These are phyloP conservation scores for Rhynchophorus ferrugineus DNA, from an alignment of 1,140 invertebrate genomes.

Conservation along the genomic window DNA sequence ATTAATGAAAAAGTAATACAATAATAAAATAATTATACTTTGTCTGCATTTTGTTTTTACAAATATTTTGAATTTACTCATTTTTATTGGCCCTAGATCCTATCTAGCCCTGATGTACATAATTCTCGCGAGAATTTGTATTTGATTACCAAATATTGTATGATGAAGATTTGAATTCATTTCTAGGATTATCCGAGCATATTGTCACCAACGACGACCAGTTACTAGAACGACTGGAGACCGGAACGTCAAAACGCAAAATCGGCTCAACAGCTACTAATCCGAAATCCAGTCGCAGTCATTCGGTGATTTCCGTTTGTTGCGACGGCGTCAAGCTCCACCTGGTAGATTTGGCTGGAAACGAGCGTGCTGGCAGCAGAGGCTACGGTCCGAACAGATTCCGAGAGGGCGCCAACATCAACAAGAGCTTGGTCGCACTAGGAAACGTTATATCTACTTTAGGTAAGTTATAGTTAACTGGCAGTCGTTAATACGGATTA, in stretches of 20 bases:
- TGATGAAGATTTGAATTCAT: too few species aligned
- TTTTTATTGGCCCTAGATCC: too few species aligned
- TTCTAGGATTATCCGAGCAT: constrained; percentile 49
- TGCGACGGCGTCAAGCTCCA: constrained; percentile 50
- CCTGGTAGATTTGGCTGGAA: constrained; percentile 61
- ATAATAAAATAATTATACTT: too few species aligned
- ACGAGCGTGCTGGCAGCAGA: constrained; percentile 35
- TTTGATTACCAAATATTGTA: too few species aligned
- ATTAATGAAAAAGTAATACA: too few species aligned
- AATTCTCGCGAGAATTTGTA: too few species aligned
- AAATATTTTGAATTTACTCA: too few species aligned
- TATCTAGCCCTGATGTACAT: too few species aligned
- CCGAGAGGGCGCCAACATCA: constrained; percentile 74
- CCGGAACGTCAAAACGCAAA: constrained; percentile 44
- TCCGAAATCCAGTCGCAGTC: constrained; percentile 53
- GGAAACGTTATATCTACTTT: constrained; percentile 71
- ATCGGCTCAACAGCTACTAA: constrained; percentile 48
- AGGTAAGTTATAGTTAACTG: constrained; percentile 49
- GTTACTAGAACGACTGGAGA: constrained; percentile 43
- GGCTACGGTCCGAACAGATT: constrained; percentile 41
- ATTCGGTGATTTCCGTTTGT: constrained; percentile 51
- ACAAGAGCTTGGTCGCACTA: constrained; percentile 70
- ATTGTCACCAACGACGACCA: constrained; percentile 41
- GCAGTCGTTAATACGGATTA: too few species aligned
- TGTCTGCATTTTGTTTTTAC: too few species aligned